Percentiles rank a stretch among this genome's conserved stretches.
Conservation (phyloP, 1,140 invertebrate species). For the Trichogramma pretiosum region DNA sequence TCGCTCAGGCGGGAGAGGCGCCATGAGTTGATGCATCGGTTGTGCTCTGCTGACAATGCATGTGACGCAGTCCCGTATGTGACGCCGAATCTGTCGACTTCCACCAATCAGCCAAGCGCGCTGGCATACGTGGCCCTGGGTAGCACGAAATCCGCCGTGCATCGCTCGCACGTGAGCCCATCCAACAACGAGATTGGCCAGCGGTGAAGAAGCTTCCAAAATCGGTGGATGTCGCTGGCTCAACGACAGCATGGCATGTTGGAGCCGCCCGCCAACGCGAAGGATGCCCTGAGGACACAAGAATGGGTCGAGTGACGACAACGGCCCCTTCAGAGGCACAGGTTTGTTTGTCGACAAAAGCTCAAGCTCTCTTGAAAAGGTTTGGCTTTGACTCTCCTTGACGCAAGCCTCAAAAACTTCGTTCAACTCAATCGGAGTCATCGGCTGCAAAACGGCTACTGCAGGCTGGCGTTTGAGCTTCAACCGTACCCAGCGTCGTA, state of each 20-base stretch:
- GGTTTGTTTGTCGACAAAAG: too few species aligned
- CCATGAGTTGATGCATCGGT: conserved; percentile 25
- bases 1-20: conserved; percentile 19
- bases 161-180: not conserved
- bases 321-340: not conserved
- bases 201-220: not conserved
- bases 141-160: not conserved
- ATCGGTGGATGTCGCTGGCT: not conserved
- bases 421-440: not conserved
- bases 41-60: not conserved
- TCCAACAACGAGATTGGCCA: not conserved
- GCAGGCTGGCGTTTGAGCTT: not conserved
- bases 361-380: too few species aligned
- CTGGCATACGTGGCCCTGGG: not conserved
- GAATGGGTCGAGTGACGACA: not conserved
- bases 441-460: not conserved
- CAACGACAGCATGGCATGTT: not conserved
- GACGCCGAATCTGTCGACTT: not conserved
- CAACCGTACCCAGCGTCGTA: not conserved
- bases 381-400: not conserved
- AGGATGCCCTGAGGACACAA: not conserved
- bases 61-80: not conserved
- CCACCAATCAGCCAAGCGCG: not conserved
- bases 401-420: not conserved
- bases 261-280: not conserved